A percentile compares a stretch with the other conserved stretches of the same genome.
Evolutionary conservation across 2,113 vertebrate genomes (phyloP).

Genomic region (Cyprinodon brontotheroides): DNA sequence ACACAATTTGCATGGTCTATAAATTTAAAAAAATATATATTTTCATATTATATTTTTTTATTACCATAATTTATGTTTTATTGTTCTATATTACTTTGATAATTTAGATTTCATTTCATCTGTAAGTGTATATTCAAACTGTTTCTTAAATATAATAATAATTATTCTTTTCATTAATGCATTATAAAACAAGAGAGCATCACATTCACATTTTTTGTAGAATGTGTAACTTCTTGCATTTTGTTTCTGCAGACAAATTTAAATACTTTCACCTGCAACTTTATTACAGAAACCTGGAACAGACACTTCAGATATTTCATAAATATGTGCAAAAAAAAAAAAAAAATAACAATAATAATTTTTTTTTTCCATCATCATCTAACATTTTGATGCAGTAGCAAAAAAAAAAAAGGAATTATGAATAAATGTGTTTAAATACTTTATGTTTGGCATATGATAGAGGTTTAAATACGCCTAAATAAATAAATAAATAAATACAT

Average conservation of each 20-base stretch:
- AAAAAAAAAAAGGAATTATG: not conserved
- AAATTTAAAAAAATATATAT: too few relatives aligned
- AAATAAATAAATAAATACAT: not conserved
- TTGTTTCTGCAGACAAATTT: not conserved
- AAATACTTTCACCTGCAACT: not conserved
- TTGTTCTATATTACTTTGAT: not conserved
- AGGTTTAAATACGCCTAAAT: not conserved
- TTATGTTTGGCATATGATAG: not conserved
- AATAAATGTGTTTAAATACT: not conserved
- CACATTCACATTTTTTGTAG: not conserved
- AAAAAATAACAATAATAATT: not conserved
- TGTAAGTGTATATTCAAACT: not conserved
- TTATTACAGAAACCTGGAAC: not conserved
- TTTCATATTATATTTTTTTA: not conserved
- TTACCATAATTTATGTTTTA: not conserved
- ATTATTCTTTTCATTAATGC: not conserved
- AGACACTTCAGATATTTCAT: not conserved
- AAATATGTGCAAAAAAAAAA: not conserved
- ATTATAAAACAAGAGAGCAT: not conserved
- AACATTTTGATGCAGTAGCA: not conserved
- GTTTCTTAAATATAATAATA: not conserved
- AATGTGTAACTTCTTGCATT: not conserved
- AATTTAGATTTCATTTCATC: not conserved
- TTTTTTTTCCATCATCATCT: not conserved
- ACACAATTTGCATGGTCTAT: not conserved